phyloP scores from a whole-genome alignment of 2,888 invertebrate species.

The Plutella xylostella region DNA sequence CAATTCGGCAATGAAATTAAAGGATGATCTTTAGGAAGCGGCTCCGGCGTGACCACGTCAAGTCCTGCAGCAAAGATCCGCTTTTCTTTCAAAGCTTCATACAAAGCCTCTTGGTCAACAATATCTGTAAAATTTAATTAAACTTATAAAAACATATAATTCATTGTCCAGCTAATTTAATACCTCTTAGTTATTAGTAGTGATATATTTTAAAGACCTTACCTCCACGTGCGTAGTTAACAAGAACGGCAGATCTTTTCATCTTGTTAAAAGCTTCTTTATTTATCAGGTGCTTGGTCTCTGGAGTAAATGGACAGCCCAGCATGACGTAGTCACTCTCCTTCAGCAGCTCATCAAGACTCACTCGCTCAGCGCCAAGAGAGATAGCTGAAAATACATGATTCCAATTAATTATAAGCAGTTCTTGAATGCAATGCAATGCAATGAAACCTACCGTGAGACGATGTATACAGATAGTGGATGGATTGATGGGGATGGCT shows the following conservation, averaged over 20 bases:
- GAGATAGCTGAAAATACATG: constrained; percentile 44
- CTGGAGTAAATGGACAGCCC: constrained; percentile 74
- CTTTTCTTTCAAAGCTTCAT: constrained; percentile 77
- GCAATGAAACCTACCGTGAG: no score
- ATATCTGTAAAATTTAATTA: constrained; percentile 59
- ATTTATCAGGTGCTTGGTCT: constrained; percentile 79
- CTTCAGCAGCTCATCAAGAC: constrained; percentile 74
- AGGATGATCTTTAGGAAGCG: constrained; percentile 80
- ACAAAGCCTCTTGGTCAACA: constrained; percentile 83
- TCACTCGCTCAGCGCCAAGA: constrained; percentile 73
- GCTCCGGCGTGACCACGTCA: constrained; percentile 92
- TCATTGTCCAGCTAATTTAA: no score
- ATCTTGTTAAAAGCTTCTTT: constrained; percentile 75
- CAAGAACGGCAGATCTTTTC: constrained; percentile 80
- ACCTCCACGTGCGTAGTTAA: constrained; percentile 83
- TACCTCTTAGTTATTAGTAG: no score
- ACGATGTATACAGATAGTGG: no score
- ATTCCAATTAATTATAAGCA: no score
- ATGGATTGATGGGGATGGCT: no score
- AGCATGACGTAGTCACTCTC: constrained; percentile 83
- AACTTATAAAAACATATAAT: no score
- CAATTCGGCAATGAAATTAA: constrained; percentile 82
- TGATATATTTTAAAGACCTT: constrained; percentile 13
- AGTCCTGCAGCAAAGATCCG: constrained; percentile 89
- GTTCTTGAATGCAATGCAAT: no score